Evolutionary conservation across 2,888 invertebrate genomes (phyloP).

Genomic region (Cheilosia grossa): DNA sequence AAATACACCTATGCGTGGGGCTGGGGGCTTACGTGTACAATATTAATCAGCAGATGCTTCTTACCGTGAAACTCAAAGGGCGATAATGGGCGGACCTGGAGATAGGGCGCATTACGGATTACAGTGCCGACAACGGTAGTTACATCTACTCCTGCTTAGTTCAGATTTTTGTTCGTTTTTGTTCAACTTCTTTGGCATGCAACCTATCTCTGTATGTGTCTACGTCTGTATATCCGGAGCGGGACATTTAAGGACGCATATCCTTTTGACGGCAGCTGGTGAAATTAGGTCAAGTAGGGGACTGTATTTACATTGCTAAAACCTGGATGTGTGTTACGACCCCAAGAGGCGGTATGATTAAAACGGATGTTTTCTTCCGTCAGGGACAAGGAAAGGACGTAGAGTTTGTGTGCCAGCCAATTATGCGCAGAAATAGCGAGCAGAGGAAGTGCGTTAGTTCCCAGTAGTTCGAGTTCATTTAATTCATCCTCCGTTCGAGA

Average conservation of each 20-base stretch:
- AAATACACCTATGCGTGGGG: background rate
- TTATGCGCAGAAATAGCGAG: constrained; percentile 24
- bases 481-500: constrained; percentile 2
- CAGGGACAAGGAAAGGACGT: background rate
- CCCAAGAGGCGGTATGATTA: constrained; percentile 1
- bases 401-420: constrained; percentile 17
- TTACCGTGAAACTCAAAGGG: constrained; percentile 26
- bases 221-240: background rate
- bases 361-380: constrained; percentile 26
- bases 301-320: constrained; percentile 14
- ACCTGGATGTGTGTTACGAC: constrained; percentile 14
- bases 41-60: constrained; percentile 36
- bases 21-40: constrained; percentile 42
- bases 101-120: background rate
- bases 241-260: background rate
- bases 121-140: constrained; percentile 15
- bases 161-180: background rate
- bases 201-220: background rate
- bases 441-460: background rate
- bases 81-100: background rate
- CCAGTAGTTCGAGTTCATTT: constrained; percentile 11
- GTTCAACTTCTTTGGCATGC: background rate
- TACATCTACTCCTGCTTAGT: background rate
- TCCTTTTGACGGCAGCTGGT: constrained; percentile 15
- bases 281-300: constrained; percentile 46